Evolutionary conservation across 2,888 invertebrate genomes (phyloP).

Genomic region (Torymus tubicola): DNA sequence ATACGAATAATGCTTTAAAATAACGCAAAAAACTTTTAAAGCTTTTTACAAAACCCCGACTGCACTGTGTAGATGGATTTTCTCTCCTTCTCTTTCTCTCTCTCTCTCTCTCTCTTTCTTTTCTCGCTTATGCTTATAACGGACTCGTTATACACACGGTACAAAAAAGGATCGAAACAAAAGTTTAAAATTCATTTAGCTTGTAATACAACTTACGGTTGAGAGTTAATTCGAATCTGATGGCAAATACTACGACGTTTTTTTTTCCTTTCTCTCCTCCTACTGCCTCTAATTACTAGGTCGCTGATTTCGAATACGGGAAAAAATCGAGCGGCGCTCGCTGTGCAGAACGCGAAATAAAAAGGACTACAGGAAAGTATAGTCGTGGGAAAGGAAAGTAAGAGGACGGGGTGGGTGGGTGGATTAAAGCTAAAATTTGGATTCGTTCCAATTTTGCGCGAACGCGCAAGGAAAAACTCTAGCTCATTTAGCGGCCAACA

Average conservation of each 20-base stretch:
- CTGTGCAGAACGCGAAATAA: background rate
- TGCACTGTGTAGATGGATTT: no score
- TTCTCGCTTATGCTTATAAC: no score
- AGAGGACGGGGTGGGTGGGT: background rate
- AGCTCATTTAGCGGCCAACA: background rate
- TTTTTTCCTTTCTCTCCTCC: no score
- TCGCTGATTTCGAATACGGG: constrained; percentile 29
- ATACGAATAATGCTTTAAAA: no score
- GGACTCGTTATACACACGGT: no score
- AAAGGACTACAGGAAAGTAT: background rate
- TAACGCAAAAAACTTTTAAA: no score
- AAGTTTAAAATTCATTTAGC: no score
- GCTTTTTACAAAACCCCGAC: no score
- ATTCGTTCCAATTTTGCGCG: constrained; percentile 9
- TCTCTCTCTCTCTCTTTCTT: no score
- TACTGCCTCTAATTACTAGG: constrained; percentile 10
- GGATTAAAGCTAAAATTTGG: constrained; percentile 32
- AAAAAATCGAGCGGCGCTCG: constrained; percentile 25
- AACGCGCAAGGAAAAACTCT: background rate
- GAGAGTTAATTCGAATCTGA: background rate
- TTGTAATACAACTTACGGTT: no score
- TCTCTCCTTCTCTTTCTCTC: no score
- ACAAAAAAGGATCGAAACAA: no score
- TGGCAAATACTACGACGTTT: constrained; percentile 15
- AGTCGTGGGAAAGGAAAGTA: background rate